Conservation (phyloP, 92 coral and sea anemone species). For the Siderastrea radians region DNA sequence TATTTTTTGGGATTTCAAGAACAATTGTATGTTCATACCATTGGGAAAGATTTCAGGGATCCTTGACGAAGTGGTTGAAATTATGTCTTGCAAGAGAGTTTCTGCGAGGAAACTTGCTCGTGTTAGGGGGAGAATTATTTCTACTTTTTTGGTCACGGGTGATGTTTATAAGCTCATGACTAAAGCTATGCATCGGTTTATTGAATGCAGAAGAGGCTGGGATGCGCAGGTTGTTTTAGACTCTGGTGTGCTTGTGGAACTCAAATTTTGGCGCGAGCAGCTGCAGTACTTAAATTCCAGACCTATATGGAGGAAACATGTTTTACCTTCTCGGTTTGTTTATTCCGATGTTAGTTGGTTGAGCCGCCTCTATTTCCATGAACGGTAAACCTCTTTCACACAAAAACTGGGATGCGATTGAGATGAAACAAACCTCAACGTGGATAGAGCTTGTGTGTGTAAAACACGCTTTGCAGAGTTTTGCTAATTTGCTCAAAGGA, state of each 20-base stretch:
- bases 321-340: no score
- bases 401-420: no score
- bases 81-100: not conserved
- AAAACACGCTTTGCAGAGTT: conserved; percentile 54
- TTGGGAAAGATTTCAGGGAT: conserved; percentile 2
- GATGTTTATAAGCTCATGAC: conserved; percentile 51
- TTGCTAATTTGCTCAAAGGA: conserved; percentile 55
- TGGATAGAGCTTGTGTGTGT: conserved; percentile 69
- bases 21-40: conserved; percentile 4
- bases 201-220: conserved; percentile 12
- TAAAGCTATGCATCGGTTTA: conserved; percentile 23
- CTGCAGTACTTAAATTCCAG: no score
- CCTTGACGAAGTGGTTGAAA: conserved; percentile 13
- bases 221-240: conserved; percentile 24
- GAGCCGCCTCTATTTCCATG: no score
- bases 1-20: conserved; percentile 29
- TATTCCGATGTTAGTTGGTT: no score
- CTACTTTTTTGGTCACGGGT: no score
- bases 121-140: no score
- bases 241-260: no score
- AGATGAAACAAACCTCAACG: no score
- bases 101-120: conserved; percentile 33
- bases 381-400: no score
- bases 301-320: no score
- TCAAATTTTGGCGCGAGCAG: not conserved